Base-by-base conservation (phyloP, 2,797 vertebrate species). In the Paratrypauchen microcephalus region DNA sequence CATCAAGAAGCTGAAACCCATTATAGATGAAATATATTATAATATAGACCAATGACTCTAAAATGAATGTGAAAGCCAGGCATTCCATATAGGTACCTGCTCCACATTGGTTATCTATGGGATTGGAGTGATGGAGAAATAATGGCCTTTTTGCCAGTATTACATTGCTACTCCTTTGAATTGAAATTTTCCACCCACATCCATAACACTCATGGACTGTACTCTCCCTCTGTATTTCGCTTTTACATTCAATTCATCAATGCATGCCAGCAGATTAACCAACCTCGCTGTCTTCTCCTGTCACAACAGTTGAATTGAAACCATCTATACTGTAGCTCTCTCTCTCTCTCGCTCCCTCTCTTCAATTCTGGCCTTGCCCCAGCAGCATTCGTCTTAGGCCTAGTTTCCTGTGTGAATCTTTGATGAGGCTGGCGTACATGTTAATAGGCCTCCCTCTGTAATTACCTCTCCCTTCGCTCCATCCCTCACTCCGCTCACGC, bases 401-500 rank as follows among this genome's bases (percentile, higher is more conserved):
- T 70, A 75, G 85, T 81, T 91, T 91, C 88, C 91, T 88, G 86
- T 89, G 81, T 92, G 89, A 92, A 93, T 93, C 90, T 92, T 93
- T 92, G 85, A 93, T 92, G 82, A 85, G 83, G 78, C 81, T 61
- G 62, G 56, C 58, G 12, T 86, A 84, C 83, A 79, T 89, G 87
- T 85, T 92, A 92, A 93, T 90, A 90, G 90, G 90, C 78, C 58
- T 57, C 41, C 66, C 9, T 39, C 74, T 84, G 86, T 93, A 93
- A 94, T 94, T 91, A 93, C 83, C 76, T 77, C 83, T 85, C 79
- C 72, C 19, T 74, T 76, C 74, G 72, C 65, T 78, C 76, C 66
- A 86, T 91, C 90, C 84, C 79, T 89, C 91, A 85, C 69, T 73
- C 83, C 77, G 57, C 68, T 75, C 72, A 76, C 63, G 60, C 77